A percentile compares a stretch with the other conserved stretches of the same genome.
These are phyloP conservation scores for Ormyrus nitidulus DNA, from an alignment of 2,888 invertebrate genomes.

Conservation along the genomic window DNA sequence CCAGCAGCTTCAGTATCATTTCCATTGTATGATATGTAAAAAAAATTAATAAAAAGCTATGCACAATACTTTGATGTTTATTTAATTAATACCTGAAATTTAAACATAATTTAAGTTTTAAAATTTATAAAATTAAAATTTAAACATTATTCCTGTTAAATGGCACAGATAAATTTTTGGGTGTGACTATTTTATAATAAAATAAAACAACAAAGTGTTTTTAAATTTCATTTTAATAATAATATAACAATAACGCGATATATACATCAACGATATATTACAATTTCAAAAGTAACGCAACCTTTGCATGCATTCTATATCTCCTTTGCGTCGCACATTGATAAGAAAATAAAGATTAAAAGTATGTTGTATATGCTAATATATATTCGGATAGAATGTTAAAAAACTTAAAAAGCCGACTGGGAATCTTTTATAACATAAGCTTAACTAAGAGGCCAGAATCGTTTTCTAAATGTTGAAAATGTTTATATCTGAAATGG, in stretches of 20 bases:
- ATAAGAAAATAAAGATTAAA: slow-evolving; percentile 34
- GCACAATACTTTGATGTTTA: slow-evolving; percentile 57
- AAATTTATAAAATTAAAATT: background rate
- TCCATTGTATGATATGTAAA: slow-evolving; percentile 75
- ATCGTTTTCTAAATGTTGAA: slow-evolving; percentile 3
- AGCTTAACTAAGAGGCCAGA: slow-evolving; percentile 28
- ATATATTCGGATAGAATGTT: background rate
- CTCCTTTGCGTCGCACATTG: slow-evolving; percentile 23
- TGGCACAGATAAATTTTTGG: background rate
- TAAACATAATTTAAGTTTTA: background rate
- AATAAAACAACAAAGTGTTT: slow-evolving; percentile 27
- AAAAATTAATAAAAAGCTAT: slow-evolving; percentile 66
- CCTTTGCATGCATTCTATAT: slow-evolving; percentile 42
- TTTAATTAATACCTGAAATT: slow-evolving; percentile 1
- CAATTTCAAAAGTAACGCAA: slow-evolving; percentile 58
- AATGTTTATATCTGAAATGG: slow-evolving; percentile 12
- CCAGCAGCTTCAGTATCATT: slow-evolving; percentile 72
- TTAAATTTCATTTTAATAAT: slow-evolving; percentile 70
- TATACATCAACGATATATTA: slow-evolving; percentile 74
- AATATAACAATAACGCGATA: slow-evolving; percentile 73
- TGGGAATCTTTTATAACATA: slow-evolving; percentile 12
- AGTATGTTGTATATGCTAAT: slow-evolving; percentile 11
- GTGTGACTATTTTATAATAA: background rate
- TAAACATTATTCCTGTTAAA: background rate
- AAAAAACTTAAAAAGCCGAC: slow-evolving; percentile 18